Base-by-base conservation (phyloP, 2,797 vertebrate genomes). In the Aulostomus chinensis region DNA sequence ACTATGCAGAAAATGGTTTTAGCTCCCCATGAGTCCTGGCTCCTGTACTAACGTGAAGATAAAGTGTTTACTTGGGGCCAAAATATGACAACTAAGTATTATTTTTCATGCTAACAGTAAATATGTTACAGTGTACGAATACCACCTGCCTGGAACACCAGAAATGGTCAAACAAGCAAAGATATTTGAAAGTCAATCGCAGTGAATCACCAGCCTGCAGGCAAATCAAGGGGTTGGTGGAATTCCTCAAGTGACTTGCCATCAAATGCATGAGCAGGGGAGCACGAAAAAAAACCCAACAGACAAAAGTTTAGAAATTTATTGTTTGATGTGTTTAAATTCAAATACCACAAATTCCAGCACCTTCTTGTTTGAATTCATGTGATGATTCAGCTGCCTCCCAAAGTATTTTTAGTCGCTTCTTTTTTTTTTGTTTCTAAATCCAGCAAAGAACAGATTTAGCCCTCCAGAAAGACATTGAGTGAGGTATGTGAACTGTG, bases 401-500 rank as follows among this genome's bases (percentile, higher is more conserved):
- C 53, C 9, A 10, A 21, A 24, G 12, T 18, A n/a, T n/a, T 18
- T 20, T 35, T 24, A 65, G 51, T 30, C 46, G 7, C 3, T 58
- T 28, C 52, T n/a, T 72, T 50, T 77, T 5, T 80, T 5, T 28
- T 17, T 41, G 18, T 70, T 72, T 73, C 66, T 2, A 57, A 59
- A 57, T 51, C 32, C 51, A 81, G 61, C 45, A 42, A 68, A 52
- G 43, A 61, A 30, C 55, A 51, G 0, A 2, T 49, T 48, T 50
- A 70, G 30, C 8, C 42, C 37, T 33, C 57, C 52, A 55, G 62
- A 80, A 48, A 65, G 40, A 62, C 47, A 59, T 30, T 51, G 5
- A 58, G 21, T 39, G 25, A 77, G 76, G 79, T 82, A 78, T 73
- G 73, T 79, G 56, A 58, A 10, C 45, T 49, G 43, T 69, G 43